phyloP scores from a whole-genome alignment of 2,888 invertebrate genomes.

The Ophioninae sp. region DNA sequence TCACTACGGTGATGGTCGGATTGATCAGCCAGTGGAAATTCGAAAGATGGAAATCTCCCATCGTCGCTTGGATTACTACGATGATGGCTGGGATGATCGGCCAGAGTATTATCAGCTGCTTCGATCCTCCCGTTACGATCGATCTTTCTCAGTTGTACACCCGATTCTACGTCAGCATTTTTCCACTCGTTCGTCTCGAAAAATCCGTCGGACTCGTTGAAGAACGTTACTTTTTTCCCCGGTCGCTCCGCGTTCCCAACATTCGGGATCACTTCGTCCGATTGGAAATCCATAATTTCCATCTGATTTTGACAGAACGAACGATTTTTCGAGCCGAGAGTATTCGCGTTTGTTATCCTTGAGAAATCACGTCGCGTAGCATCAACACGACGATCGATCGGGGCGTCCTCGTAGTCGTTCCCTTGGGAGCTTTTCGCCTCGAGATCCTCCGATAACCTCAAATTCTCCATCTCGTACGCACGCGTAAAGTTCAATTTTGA shows the following conservation, averaged over 20 bases:
- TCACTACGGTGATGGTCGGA: background rate
- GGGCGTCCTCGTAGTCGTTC: background rate
- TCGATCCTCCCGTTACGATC: background rate
- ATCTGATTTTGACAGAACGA: background rate
- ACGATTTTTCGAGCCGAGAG: background rate
- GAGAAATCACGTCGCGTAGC: constrained; percentile 12
- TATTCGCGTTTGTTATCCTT: background rate
- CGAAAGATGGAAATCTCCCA: constrained; percentile 20
- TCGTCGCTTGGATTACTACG: background rate
- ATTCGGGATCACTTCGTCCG: background rate
- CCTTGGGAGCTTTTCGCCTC: constrained; percentile 1
- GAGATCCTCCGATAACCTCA: constrained; percentile 7
- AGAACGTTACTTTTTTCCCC: constrained; percentile 4
- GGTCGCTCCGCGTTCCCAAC: background rate
- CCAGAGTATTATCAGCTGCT: background rate
- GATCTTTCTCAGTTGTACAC: background rate
- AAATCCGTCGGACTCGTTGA: background rate
- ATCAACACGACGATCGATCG: constrained; percentile 10
- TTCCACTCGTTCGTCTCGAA: constrained; percentile 1
- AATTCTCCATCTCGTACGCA: background rate
- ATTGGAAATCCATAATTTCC: constrained; percentile 3
- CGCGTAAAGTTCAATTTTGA: constrained; percentile 41
- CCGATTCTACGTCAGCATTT: background rate
- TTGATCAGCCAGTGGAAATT: background rate
- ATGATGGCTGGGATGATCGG: background rate